A percentile compares a stretch with the other conserved stretches of the same genome.
These are phyloP conservation scores for Mustela nigripes DNA, from an alignment of 2,113 vertebrate species.

Conservation along the genomic window DNA sequence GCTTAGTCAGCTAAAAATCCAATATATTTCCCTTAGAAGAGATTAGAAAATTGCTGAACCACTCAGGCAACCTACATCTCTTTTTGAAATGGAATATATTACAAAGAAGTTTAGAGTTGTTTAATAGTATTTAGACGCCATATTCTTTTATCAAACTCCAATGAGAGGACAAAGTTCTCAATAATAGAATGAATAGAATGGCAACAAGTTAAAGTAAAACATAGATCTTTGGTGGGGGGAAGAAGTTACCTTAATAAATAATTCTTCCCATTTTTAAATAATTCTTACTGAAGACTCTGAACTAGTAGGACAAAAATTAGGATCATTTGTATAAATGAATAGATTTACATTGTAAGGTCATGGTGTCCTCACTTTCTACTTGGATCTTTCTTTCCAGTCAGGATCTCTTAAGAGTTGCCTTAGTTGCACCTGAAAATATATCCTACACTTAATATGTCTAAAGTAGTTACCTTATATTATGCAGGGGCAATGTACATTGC, in stretches of 20 bases:
- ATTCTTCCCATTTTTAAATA: background rate
- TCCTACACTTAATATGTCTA: background rate
- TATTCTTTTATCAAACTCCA: background rate
- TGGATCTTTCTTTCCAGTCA: background rate
- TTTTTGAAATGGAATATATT: slow-evolving; percentile 25
- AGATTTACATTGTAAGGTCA: background rate
- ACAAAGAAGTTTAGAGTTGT: background rate
- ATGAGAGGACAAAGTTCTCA: background rate
- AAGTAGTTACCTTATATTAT: background rate
- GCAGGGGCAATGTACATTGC: background rate
- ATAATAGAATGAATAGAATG: background rate
- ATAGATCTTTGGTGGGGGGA: background rate
- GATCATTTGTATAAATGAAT: background rate
- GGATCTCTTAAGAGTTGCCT: background rate
- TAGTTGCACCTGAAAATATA: background rate
- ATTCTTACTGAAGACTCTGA: background rate
- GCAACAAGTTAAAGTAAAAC: background rate
- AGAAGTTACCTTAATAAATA: background rate
- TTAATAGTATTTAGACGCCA: background rate
- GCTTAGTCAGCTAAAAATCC: slow-evolving; percentile 31
- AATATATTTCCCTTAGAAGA: slow-evolving; percentile 27
- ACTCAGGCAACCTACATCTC: background rate
- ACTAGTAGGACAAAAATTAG: background rate
- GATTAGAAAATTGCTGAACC: slow-evolving; percentile 15
- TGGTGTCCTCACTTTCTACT: background rate